Base-by-base conservation (phyloP, 2,888 invertebrate genomes). In the Chrysotoxum bicinctum region DNA sequence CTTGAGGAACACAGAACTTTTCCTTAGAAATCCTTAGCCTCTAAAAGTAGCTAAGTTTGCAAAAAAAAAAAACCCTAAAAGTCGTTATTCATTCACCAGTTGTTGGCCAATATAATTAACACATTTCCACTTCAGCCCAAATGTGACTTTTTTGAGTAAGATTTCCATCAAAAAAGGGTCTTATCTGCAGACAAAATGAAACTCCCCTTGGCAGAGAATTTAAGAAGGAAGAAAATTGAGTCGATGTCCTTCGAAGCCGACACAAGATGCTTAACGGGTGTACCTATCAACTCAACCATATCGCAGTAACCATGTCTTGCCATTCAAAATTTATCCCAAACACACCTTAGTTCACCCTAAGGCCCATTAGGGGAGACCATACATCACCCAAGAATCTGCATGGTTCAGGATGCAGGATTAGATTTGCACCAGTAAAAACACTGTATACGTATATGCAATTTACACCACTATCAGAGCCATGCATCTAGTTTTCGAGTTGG, bases 401-500 rank as follows among this genome's bases (percentile, higher is more conserved):
- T 48, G 21, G 10, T 45, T 1, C 12, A 70, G 12, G 43, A 26
- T 43, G 7, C 16, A 35, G 14, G 40, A 45, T 12, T 32, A 69
- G 35, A 58, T 56, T 37, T 37, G 19, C n/a, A 19, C 12, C 37
- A 21, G 26, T 40, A 50, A 66, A 64, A 79, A 66, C 73, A 56
- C 23, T 30, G 50, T 10, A 6, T 12, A 12, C 10, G 2, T 30
- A 14, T 45, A 56, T 58, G 56, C 45, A 72, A 82, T 82, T 82
- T 82, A 82, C 72, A 77, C 77, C 14, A 68, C 66, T 77, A 66
- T 77, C 66, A 58, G 16, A 64, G 56, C 7, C 32, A 81, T 81
- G 54, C 66, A 82, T 68, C 72, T 72, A 68, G 77, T 73, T 82
- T 82, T 60, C 77, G 52, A 82, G 70, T 82, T 82, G 82, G 82